Evolutionary conservation across 2,888 invertebrate genomes (phyloP).

Genomic region (Spisula subtruncata): DNA sequence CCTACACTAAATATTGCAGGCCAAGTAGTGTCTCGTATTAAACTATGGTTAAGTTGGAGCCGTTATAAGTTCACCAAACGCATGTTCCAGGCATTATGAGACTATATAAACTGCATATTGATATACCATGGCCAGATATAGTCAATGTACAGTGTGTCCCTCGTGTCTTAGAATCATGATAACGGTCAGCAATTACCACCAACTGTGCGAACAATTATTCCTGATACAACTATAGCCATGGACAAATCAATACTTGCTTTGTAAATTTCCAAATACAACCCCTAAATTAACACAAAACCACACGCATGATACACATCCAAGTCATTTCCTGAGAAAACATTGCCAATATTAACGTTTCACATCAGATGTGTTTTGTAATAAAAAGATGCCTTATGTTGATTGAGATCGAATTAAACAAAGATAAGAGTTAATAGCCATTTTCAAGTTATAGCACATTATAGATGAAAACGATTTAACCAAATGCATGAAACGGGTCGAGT

Average conservation of each 20-base stretch:
- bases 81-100: background rate
- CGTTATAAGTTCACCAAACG: too few relatives aligned
- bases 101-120: background rate
- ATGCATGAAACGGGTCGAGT: too few relatives aligned
- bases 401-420: too few relatives aligned
- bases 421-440: too few relatives aligned
- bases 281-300: background rate
- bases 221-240: background rate
- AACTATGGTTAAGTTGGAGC: too few relatives aligned
- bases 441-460: too few relatives aligned
- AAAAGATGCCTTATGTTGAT: too few relatives aligned
- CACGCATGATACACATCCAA: background rate
- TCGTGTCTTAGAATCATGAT: background rate
- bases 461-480: too few relatives aligned
- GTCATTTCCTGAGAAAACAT: background rate
- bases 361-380: too few relatives aligned
- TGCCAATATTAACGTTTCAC: too few relatives aligned
- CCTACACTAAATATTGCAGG: too few relatives aligned
- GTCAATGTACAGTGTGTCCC: background rate
- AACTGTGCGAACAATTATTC: background rate
- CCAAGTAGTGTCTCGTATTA: too few relatives aligned
- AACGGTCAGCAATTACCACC: slow-evolving; percentile 12
- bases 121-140: background rate
- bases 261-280: background rate
- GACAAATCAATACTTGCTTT: background rate